Percentiles rank a stretch among this genome's conserved stretches.
Conservation (phyloP, 2,113 vertebrate species). For the Campylomormyrus numenius region DNA sequence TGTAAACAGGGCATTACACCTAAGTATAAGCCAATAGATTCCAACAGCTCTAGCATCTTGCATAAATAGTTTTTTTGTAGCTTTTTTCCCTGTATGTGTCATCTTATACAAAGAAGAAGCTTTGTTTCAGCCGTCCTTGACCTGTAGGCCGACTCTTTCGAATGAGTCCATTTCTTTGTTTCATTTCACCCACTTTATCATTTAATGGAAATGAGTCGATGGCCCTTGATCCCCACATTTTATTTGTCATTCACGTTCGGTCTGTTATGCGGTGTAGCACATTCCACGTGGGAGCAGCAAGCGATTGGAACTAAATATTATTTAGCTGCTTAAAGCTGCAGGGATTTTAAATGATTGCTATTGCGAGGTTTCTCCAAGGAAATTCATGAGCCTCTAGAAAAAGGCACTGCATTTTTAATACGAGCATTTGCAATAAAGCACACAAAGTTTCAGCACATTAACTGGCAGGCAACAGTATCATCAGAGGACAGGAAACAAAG, state of each 20-base stretch:
- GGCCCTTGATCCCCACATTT: slow-evolving; percentile 41
- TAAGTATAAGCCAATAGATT: neutral
- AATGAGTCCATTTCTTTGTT: slow-evolving; percentile 39
- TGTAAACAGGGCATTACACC: neutral
- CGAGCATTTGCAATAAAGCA: slow-evolving; percentile 38
- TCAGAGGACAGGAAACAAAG: slow-evolving; percentile 33
- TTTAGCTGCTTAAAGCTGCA: slow-evolving; percentile 41
- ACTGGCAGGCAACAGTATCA: slow-evolving; percentile 32
- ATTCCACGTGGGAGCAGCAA: slow-evolving; percentile 12
- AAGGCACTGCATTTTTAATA: slow-evolving; percentile 40
- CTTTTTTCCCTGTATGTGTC: slow-evolving; percentile 20
- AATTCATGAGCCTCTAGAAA: slow-evolving; percentile 36
- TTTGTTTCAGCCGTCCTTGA: slow-evolving; percentile 38
- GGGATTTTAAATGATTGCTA: slow-evolving; percentile 42
- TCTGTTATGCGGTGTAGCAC: slow-evolving; percentile 22
- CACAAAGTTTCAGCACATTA: slow-evolving; percentile 32
- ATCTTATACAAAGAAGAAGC: slow-evolving; percentile 18
- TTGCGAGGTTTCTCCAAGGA: slow-evolving; percentile 34
- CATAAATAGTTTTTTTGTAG: slow-evolving; percentile 29
- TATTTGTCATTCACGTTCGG: slow-evolving; percentile 37
- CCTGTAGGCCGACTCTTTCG: slow-evolving; percentile 34
- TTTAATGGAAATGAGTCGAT: slow-evolving; percentile 38
- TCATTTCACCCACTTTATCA: slow-evolving; percentile 31
- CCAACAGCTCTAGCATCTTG: slow-evolving; percentile 37
- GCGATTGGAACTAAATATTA: slow-evolving; percentile 43